Evolutionary conservation across 2,888 invertebrate species (phyloP).

Genomic region (Dicycla oo): DNA sequence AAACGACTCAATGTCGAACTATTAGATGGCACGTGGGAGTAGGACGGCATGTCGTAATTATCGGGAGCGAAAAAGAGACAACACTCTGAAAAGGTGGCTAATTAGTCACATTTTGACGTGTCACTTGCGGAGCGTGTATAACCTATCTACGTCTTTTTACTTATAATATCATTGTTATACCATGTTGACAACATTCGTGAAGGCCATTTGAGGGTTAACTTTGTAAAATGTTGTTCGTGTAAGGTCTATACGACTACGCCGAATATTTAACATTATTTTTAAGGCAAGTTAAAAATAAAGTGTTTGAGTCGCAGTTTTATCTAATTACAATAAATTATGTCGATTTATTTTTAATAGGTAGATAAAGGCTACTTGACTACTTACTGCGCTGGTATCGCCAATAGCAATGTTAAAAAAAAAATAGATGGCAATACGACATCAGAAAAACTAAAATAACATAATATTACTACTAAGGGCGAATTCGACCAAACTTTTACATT

Average conservation of each 20-base stretch:
- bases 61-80: too few species aligned
- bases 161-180: too few species aligned
- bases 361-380: background rate
- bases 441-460: too few species aligned
- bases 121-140: too few species aligned
- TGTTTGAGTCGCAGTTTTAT: slow-evolving; percentile 1
- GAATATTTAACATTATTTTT: slow-evolving; percentile 6
- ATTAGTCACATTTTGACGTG: too few species aligned
- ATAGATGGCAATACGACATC: background rate
- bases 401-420: background rate
- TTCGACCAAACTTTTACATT: too few species aligned
- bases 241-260: background rate
- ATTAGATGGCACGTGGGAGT: too few species aligned
- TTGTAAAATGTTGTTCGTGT: background rate
- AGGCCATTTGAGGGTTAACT: slow-evolving; percentile 19
- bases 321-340: slow-evolving; percentile 3
- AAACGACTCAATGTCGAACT: too few species aligned
- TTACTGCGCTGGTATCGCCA: background rate
- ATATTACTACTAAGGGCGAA: background rate
- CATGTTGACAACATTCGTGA: slow-evolving; percentile 23
- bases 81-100: too few species aligned
- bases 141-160: too few species aligned
- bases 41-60: too few species aligned
- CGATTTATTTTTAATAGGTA: background rate
- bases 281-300: slow-evolving; percentile 11